Conservation (phyloP, 1,140 invertebrate species). For the Calycopis cecrops region DNA sequence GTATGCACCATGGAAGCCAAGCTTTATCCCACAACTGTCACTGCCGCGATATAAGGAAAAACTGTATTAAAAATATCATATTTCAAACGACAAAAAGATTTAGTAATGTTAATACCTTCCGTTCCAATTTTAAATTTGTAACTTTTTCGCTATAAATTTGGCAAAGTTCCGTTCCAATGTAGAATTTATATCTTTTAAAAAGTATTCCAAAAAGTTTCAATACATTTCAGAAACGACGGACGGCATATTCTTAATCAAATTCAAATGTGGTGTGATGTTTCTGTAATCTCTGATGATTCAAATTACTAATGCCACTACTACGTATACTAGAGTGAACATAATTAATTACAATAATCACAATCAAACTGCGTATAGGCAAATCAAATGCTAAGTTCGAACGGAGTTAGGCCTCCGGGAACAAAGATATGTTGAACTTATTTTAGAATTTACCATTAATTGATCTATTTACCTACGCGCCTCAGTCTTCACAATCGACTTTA, state of each 20-base stretch:
- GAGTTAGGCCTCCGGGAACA: slow-evolving; percentile 8
- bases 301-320: not conserved
- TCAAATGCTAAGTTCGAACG: not conserved
- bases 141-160: too few species aligned
- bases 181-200: not conserved
- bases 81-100: too few species aligned
- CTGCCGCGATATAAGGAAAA: too few species aligned
- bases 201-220: slow-evolving; percentile 14
- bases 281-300: not conserved
- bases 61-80: too few species aligned
- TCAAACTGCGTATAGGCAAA: slow-evolving; percentile 1
- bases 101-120: too few species aligned
- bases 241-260: slow-evolving; percentile 5
- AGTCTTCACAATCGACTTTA: slow-evolving; percentile 47
- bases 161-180: too few species aligned
- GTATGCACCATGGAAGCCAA: too few species aligned
- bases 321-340: not conserved
- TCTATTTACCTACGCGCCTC: slow-evolving; percentile 44
- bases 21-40: too few species aligned
- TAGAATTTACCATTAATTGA: slow-evolving; percentile 26
- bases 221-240: slow-evolving; percentile 11
- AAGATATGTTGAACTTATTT: slow-evolving; percentile 24
- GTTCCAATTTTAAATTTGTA: too few species aligned
- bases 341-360: not conserved
- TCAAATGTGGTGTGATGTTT: slow-evolving; percentile 1